phyloP scores from a whole-genome alignment of 1,140 invertebrate genomes.

The Nymphalis io region DNA sequence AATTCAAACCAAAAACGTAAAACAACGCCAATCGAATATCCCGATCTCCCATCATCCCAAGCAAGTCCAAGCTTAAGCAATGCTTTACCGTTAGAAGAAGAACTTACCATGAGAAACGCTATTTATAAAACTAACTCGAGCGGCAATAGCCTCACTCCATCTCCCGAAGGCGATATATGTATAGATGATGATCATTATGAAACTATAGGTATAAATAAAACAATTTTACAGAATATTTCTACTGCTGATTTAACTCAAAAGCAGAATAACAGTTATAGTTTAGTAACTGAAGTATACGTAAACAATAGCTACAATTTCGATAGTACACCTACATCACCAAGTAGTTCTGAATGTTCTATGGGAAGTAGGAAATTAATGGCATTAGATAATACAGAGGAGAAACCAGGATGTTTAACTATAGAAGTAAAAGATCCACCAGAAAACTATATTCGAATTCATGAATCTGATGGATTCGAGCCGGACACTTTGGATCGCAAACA shows the following conservation, averaged over 20 bases:
- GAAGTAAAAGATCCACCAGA: conserved; percentile 88
- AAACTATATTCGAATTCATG: conserved; percentile 85
- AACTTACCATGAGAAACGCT: conserved; percentile 88
- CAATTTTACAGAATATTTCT: conserved; percentile 33
- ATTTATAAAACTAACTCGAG: conserved; percentile 82
- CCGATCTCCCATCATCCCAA: conserved; percentile 84
- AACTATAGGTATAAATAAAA: conserved; percentile 61
- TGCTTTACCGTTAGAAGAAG: conserved; percentile 88
- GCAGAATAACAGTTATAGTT: conserved; percentile 81
- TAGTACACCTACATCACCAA: conserved; percentile 82
- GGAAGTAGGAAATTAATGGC: conserved; percentile 70
- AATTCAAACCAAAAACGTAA: conserved; percentile 79
- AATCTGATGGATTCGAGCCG: conserved; percentile 89
- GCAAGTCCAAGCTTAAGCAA: conserved; percentile 85
- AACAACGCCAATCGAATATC: conserved; percentile 84
- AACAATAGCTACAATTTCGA: conserved; percentile 87
- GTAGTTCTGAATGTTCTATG: conserved; percentile 84
- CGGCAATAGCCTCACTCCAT: conserved; percentile 82
- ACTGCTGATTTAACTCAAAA: conserved; percentile 36
- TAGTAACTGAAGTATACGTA: conserved; percentile 89
- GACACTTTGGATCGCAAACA: conserved; percentile 92
- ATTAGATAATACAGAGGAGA: conserved; percentile 81
- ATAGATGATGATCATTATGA: conserved; percentile 80
- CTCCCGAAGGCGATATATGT: conserved; percentile 75
- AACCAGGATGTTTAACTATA: conserved; percentile 88